Base-by-base conservation (phyloP, 2,113 vertebrate species). In the Aix galericulata region DNA sequence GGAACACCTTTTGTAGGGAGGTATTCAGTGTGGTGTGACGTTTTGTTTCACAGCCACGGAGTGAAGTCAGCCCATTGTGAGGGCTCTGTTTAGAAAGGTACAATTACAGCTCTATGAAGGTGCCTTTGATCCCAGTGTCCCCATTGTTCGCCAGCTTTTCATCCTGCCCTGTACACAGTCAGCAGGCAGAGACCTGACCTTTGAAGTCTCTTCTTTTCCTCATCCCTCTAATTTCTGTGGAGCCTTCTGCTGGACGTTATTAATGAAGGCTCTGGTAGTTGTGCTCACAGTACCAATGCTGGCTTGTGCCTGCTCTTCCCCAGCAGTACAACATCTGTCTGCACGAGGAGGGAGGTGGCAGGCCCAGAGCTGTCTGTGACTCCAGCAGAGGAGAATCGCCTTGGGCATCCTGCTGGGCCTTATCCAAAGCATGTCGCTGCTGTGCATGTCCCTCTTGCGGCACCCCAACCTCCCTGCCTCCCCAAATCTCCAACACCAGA, bases 81-180 rank as follows among this genome's bases (percentile, higher is more conserved):
- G 79, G 75, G 73, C 7, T 95, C 64, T 58, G n/a, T 90, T 91
- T 85, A 81, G 82, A 76, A 36, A 58, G 36, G 36, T 68, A 62
- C 32, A 75, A 23, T 62, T 82, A 64, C 74, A 60, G 83, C 38
- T 81, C 7, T 67, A 87, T 27, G 60, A 69, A 67, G 68, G 32
- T 63, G 85, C 67, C 90, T 97, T 96, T 97, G 96, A 93, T 97
- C 88, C 38, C 23, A 2, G 34, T 68, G 64, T 25, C 21, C 59
- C 82, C 60, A 58, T 63, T 88, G 46, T 86, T 95, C 62, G 56
- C 73, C 55, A 17, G 80, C 72, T 94, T 96, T 96, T 91, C 94
- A 82, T 86, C 88, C 82, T n/a, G 20, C 46, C 91, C 2, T 7
- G 22, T 34, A 56, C 82, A 34, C 13, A 71, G 77, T 44, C 59